Evolutionary conservation across 2,113 vertebrate genomes (phyloP), one percentile per base, ranked within the genome.

Genomic region (Serranochromis macrocephalus): DNA sequence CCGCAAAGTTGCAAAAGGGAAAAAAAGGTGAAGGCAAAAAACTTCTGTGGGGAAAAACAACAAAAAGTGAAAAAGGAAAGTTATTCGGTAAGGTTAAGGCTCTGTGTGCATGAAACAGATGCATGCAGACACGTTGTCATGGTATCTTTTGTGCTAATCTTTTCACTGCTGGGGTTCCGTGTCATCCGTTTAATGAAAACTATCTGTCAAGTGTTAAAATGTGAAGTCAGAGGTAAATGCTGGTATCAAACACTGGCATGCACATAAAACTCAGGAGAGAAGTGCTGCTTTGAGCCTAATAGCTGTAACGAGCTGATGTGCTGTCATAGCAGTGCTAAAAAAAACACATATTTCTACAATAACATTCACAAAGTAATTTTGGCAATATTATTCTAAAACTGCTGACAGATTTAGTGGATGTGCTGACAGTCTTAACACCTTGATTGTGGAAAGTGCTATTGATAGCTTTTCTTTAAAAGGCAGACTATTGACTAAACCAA

Each of bases 371-470:
- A 88, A 88, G 91, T 89, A 85, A 91, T 87, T 91, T 92, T 79
- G 58, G 87, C 49, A 84, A 90, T 86, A 93, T 89, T 90, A 87
- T 93, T 81, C 63, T 73, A 57, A 93, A 94, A 82, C 36, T 93
- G 92, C 94, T 93, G 93, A 93, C 89, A 88, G 88, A 92, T 89
- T 21, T 83, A 85, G 66, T 51, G 85, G 83, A 91, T 86, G 81
- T 89, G 94, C 93, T 95, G 95, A 95, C 94, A 90, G 81, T 73
- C 82, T 80, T 57, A 85, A 89, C 92, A 88, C 86, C 80, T 82
- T 83, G 84, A 92, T 63, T 83, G 61, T 82, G 88, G 91, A 93
- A 95, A 96, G 87, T 85, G 89, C 94, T 94, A 95, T 93, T 95
- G 94, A 95, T 93, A 93, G 95, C 88, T 89, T 84, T 47, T 88